These are phyloP conservation scores for Chloroceryle aenea DNA, from an alignment of 2,113 vertebrate genomes.

Conservation along the genomic window DNA sequence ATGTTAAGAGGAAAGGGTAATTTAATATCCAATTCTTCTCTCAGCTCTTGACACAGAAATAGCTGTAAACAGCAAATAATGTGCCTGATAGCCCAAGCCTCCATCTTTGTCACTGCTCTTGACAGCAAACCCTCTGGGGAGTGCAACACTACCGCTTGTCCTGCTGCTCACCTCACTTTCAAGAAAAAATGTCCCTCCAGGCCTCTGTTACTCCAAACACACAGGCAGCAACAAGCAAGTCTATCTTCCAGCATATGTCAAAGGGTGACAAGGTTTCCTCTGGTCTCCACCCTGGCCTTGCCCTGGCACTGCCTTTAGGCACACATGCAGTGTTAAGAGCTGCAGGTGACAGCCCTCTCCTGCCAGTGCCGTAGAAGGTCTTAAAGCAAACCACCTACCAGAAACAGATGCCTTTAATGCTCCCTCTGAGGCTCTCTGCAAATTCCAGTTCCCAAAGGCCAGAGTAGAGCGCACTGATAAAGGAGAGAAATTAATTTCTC, in stretches of 20 bases:
- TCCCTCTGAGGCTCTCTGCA: not conserved
- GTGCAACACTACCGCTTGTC: not conserved
- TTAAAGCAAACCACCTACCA: not conserved
- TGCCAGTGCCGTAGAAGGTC: not conserved
- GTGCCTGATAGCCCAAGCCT: not conserved
- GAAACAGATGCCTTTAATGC: not conserved
- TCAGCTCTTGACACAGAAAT: slow-evolving; percentile 9
- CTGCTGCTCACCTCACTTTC: not conserved
- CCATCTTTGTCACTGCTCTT: not conserved
- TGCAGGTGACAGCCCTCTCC: not conserved
- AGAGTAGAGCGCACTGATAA: not conserved
- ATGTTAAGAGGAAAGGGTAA: not conserved
- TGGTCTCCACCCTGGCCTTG: not conserved
- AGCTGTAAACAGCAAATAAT: slow-evolving; percentile 8
- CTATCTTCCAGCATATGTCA: not conserved
- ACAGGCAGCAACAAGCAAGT: not conserved
- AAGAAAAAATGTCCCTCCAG: not conserved
- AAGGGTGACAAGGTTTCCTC: not conserved
- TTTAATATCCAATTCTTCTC: not conserved
- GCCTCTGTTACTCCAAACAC: not conserved
- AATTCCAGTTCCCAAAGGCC: not conserved
- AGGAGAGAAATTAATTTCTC: not conserved
- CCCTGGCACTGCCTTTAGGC: not conserved
- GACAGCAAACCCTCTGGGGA: not conserved
- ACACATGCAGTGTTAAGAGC: not conserved